phyloP scores from a whole-genome alignment of 2,888 invertebrate species.

The Griposia aprilina region DNA sequence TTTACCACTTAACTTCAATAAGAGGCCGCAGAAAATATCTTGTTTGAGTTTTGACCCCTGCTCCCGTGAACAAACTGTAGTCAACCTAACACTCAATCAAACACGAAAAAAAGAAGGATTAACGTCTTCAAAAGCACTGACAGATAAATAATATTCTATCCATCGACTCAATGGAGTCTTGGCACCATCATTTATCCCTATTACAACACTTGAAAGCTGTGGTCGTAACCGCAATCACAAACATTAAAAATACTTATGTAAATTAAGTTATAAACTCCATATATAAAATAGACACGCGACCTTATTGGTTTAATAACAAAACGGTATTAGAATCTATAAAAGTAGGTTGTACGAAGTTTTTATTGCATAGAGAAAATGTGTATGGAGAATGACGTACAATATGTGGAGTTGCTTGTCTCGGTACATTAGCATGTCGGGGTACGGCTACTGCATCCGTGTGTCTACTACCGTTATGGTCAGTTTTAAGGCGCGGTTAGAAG shows the following conservation, averaged over 20 bases:
- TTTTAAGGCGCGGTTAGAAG: not conserved
- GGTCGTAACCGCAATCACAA: conserved; percentile 26
- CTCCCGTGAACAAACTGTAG: conserved; percentile 4
- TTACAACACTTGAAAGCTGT: conserved; percentile 46
- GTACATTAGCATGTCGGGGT: conserved; percentile 50
- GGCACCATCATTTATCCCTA: conserved; percentile 46
- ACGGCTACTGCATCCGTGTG: conserved; percentile 51
- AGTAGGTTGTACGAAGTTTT: conserved; percentile 39
- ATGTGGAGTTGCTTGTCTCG: conserved; percentile 43
- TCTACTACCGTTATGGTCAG: conserved; percentile 38
- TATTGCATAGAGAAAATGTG: conserved; percentile 29
- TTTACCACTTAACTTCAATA: not conserved
- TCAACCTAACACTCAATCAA: conserved; percentile 27
- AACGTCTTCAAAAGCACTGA: conserved; percentile 4
- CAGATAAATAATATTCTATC: conserved; percentile 28
- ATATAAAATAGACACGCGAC: conserved; percentile 40
- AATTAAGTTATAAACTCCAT: conserved; percentile 59
- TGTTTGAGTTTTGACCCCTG: conserved; percentile 2
- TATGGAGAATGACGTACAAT: conserved; percentile 38
- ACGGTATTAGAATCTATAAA: conserved; percentile 47
- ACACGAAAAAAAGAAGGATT: conserved; percentile 4
- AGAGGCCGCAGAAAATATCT: conserved; percentile 2
- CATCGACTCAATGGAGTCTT: conserved; percentile 18
- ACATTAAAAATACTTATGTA: conserved; percentile 64
- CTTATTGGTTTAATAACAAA: conserved; percentile 38